Evolutionary conservation across 1,140 invertebrate genomes (phyloP), one percentile per base, ranked within the genome.

Genomic region (Fopius arisanus): DNA sequence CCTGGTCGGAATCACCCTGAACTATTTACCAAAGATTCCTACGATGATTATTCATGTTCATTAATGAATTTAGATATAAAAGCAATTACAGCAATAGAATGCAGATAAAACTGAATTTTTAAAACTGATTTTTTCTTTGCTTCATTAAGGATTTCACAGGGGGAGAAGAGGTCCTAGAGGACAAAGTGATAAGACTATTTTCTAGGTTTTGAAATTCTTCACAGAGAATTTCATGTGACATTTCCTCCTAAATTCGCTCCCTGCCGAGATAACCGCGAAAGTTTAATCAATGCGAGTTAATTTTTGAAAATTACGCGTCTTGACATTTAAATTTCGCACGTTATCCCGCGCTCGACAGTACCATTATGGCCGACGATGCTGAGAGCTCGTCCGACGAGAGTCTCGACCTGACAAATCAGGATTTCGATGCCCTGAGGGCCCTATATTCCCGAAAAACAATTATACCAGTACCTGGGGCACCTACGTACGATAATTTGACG

Each of bases 371-470:
- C 26, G 84, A 82, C 12, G 72, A 75, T 3, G 77, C 78, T 12
- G 73, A 72, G 4, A 76, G 79, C 5, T 83, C 85, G 4, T 89
- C 88, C 23, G 90, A 92, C n/a, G 89, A 90, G 9, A 91, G 90
- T 86, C 81, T 93, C 29, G 91, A 93, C 81, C 87, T 90, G 33
- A 89, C 82, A 70, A 93, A 92, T 81, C 89, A 90, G 4, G 87
- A 87, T 54, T 95, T 94, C 70, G 90, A 95, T 85, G 90, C 93
- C 0, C 59, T 93, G 0, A 91, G 91, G 80, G 92, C 90, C 1
- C 81, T 95, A 12, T 91, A 92, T 70, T 90, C 90, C 0, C 54
- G 84, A 3, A 90, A 91, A 77, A 78, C 88, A 0, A 82, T 83
- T 76, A 31, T 92, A 1, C 91, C 92, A 0, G 80, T 87, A 3